These are phyloP conservation scores for Ptychodera flava DNA, from an alignment of 35 echinoderm and acorn worm genomes.

Conservation along the genomic window DNA sequence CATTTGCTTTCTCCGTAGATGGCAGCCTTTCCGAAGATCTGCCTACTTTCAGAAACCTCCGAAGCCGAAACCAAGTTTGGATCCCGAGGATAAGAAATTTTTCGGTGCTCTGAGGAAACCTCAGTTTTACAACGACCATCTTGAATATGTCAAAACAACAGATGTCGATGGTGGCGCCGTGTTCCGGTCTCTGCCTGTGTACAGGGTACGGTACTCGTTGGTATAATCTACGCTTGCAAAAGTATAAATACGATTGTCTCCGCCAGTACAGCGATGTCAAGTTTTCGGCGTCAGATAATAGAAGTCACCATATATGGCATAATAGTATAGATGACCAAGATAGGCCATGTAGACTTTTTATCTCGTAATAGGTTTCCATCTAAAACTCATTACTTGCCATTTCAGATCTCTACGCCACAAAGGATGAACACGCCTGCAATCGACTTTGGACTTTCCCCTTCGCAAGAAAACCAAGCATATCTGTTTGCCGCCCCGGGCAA, in stretches of 20 bases:
- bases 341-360: too few relatives aligned
- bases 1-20: conserved; percentile 47
- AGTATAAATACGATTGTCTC: too few relatives aligned
- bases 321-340: too few relatives aligned
- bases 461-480: conserved; percentile 59
- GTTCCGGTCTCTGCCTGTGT: conserved; percentile 93
- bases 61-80: conserved; percentile 19
- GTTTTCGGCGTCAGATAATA: too few relatives aligned
- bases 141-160: conserved; percentile 75
- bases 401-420: conserved; percentile 75
- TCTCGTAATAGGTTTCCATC: too few relatives aligned
- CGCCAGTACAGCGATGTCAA: too few relatives aligned
- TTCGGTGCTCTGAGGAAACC: conserved; percentile 93
- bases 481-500: conserved; percentile 61
- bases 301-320: too few relatives aligned
- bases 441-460: conserved; percentile 33
- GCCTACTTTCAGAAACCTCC: conserved; percentile 57
- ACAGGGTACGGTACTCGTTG: conserved; percentile 55
- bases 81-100: conserved; percentile 81
- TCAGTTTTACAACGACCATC: conserved; percentile 94
- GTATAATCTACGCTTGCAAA: too few relatives aligned
- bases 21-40: conserved; percentile 87
- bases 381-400: too few relatives aligned
- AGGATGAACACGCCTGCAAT: conserved; percentile 84
- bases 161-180: conserved; percentile 85